These are phyloP conservation scores for Aramus guarauna DNA, from an alignment of 2,113 vertebrate genomes.

Conservation along the genomic window DNA sequence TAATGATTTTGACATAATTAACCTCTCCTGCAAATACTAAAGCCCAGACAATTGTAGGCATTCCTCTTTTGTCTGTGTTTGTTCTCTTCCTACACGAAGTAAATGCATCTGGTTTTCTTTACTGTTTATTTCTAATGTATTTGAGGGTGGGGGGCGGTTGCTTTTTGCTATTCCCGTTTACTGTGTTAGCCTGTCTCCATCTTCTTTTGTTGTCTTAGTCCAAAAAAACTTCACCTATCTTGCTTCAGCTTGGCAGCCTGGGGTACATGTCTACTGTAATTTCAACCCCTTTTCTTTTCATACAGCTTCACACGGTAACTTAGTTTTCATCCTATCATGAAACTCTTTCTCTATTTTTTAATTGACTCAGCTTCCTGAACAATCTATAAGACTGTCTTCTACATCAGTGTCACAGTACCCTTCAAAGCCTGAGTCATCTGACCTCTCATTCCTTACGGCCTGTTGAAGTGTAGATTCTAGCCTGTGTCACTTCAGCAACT, in stretches of 20 bases:
- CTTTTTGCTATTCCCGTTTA: neutral
- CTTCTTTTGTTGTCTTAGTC: neutral
- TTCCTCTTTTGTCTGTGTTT: neutral
- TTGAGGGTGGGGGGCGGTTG: accelerated
- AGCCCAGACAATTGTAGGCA: neutral
- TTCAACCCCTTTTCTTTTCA: neutral
- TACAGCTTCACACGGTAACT: neutral
- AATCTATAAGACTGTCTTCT: neutral
- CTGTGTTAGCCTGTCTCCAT: neutral
- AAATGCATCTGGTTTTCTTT: neutral
- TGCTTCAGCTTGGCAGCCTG: neutral
- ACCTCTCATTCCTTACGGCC: neutral
- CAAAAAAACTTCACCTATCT: neutral
- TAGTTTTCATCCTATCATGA: neutral
- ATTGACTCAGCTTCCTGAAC: neutral
- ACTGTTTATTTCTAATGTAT: neutral
- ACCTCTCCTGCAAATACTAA: neutral
- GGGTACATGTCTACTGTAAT: neutral
- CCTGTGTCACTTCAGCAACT: neutral
- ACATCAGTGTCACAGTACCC: neutral
- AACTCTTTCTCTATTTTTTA: neutral
- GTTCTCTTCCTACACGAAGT: neutral
- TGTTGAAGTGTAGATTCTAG: neutral
- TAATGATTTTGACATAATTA: neutral
- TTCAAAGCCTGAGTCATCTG: neutral